Conservation (phyloP, 2,797 vertebrate species). For the Anolis apletophallus region DNA sequence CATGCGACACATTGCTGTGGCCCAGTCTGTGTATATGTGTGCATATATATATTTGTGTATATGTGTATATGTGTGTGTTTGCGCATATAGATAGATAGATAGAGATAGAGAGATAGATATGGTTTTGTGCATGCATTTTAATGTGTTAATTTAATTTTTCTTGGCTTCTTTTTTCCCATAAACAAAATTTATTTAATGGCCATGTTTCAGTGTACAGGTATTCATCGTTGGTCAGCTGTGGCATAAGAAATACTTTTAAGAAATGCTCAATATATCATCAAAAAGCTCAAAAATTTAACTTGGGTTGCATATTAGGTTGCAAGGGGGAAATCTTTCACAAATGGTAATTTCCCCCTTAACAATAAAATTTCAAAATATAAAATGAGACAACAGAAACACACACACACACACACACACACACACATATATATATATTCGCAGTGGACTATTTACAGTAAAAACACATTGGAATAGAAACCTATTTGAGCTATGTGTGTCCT, state of each 20-base stretch:
- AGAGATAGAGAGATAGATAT: too few species aligned
- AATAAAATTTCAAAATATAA: conserved; percentile 74
- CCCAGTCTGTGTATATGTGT: too few species aligned
- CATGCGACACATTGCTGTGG: too few species aligned
- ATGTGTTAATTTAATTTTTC: too few species aligned
- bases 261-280: conserved; percentile 67
- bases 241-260: conserved; percentile 67
- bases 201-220: conserved; percentile 65
- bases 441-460: conserved; percentile 72
- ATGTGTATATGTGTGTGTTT: too few species aligned
- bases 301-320: conserved; percentile 64
- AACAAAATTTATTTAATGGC: conserved; percentile 80
- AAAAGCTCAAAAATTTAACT: conserved; percentile 70
- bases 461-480: conserved; percentile 51
- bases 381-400: conserved; percentile 69
- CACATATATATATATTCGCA: conserved; percentile 45
- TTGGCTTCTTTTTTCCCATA: too few species aligned
- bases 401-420: too few species aligned
- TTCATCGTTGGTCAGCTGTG: conserved; percentile 60
- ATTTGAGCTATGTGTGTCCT: background rate
- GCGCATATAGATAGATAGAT: too few species aligned
- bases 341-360: conserved; percentile 36
- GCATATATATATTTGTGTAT: too few species aligned
- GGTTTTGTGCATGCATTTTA: too few species aligned
- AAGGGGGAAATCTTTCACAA: conserved; percentile 57